These are phyloP conservation scores for Tenebrosternarchus preto DNA, from an alignment of 2,113 vertebrate genomes.

Conservation along the genomic window DNA sequence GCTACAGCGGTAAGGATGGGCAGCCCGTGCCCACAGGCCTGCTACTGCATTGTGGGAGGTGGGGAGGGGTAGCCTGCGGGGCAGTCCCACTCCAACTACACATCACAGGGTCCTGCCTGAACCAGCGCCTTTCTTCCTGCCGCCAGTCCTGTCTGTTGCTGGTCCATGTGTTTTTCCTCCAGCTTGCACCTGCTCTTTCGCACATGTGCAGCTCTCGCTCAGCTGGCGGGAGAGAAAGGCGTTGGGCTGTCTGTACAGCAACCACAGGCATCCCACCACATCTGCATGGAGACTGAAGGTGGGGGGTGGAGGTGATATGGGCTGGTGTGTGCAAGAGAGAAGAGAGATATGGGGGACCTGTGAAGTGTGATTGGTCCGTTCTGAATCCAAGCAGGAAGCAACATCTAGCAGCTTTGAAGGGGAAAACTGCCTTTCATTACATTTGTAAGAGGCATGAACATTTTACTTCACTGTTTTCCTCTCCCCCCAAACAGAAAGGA, in stretches of 20 bases:
- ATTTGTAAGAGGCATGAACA: constrained; percentile 16
- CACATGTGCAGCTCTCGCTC: constrained; percentile 16
- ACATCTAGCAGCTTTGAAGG: constrained; percentile 7
- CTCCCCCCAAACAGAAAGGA: constrained; percentile 4
- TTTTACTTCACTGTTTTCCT: constrained; percentile 1
- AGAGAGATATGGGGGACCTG: neutral
- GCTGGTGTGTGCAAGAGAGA: neutral
- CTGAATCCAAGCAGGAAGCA: constrained; percentile 1
- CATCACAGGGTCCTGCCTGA: constrained; percentile 14
- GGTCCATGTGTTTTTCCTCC: constrained; percentile 34
- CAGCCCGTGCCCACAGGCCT: constrained; percentile 47
- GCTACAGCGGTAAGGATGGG: no score
- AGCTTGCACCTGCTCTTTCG: neutral
- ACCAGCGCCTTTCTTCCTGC: constrained; percentile 6
- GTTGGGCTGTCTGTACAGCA: neutral
- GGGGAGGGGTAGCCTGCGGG: constrained; percentile 12
- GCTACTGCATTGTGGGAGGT: constrained; percentile 21
- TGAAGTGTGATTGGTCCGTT: constrained; percentile 24
- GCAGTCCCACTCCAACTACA: no score
- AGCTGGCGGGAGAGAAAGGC: neutral
- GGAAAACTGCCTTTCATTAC: constrained; percentile 14
- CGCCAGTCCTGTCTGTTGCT: constrained; percentile 27
- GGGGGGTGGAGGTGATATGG: neutral
- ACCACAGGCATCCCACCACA: constrained; percentile 19
- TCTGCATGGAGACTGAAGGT: constrained; percentile 19